Conservation (phyloP, 2,888 invertebrate genomes). For the Meandrusa payeni region DNA sequence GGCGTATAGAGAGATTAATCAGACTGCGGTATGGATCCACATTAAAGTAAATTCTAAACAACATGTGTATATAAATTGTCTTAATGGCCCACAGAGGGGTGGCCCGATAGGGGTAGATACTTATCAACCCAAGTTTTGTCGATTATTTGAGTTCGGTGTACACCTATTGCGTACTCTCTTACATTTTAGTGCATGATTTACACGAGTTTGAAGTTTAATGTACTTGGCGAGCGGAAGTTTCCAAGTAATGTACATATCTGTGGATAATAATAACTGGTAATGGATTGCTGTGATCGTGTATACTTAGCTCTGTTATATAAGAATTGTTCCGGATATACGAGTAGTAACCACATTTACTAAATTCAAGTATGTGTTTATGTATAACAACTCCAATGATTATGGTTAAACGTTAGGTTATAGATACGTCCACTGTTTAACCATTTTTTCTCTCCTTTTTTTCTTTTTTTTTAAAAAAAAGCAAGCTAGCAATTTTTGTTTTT, state of each 20-base stretch:
- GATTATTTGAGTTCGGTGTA: constrained; percentile 11
- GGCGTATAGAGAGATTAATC: constrained; percentile 59
- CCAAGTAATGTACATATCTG: constrained; percentile 6
- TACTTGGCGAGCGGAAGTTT: constrained; percentile 6
- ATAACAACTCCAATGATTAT: too few species aligned
- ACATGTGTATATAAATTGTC: constrained; percentile 68
- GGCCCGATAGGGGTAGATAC: constrained; percentile 12
- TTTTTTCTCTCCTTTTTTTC: too few species aligned
- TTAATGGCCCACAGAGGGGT: constrained; percentile 49
- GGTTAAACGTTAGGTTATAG: too few species aligned
- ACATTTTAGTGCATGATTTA: constrained; percentile 20
- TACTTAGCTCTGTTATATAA: too few species aligned
- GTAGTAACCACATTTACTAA: too few species aligned
- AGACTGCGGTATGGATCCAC: constrained; percentile 54
- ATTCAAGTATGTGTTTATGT: too few species aligned
- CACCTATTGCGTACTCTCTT: constrained; percentile 10
- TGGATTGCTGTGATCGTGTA: constrained; percentile 2
- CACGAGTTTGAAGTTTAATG: constrained; percentile 14
- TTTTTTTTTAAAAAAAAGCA: too few species aligned
- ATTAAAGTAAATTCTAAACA: constrained; percentile 72
- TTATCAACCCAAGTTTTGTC: constrained; percentile 19
- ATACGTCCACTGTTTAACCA: too few species aligned
- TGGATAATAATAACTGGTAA: constrained; percentile 7
- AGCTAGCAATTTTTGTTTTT: too few species aligned
- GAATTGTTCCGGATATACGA: too few species aligned